phyloP scores from a whole-genome alignment of 2,797 vertebrate genomes.

The Carcharodon carcharias region DNA sequence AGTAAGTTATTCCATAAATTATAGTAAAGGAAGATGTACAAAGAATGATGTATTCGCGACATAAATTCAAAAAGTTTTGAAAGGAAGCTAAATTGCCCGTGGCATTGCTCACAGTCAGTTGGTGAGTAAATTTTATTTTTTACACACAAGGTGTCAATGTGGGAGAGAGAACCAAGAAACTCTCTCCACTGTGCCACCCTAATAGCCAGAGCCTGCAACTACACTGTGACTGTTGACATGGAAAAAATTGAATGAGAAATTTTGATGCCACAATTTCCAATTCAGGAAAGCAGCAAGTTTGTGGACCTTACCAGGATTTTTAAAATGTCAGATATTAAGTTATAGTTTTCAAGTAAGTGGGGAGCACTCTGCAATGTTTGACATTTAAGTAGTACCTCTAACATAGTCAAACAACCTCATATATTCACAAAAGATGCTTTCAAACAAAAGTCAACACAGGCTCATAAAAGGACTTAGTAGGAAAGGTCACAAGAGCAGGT shows the following conservation, averaged over 20 bases:
- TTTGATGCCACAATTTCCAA: not conserved
- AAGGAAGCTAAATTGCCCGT: not conserved
- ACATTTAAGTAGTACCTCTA: not conserved
- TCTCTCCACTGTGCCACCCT: not conserved
- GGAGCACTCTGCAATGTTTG: not conserved
- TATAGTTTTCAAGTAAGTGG: not conserved
- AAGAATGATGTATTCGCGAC: not conserved
- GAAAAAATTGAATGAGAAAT: not conserved
- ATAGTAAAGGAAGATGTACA: conserved; percentile 27
- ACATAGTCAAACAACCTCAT: not conserved
- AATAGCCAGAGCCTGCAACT: not conserved
- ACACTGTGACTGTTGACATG: not conserved
- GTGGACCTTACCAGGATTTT: not conserved
- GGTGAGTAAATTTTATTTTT: not conserved
- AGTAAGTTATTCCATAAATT: conserved; percentile 24
- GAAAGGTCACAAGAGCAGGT: too few species aligned
- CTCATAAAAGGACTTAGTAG: not conserved
- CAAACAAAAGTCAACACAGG: not conserved
- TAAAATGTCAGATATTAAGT: not conserved
- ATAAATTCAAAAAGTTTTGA: not conserved
- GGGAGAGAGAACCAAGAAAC: not conserved
- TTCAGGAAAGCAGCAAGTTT: not conserved
- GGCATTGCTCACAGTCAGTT: not conserved
- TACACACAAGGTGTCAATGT: not conserved
- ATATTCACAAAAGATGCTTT: not conserved